phyloP scores from a whole-genome alignment of 1,140 invertebrate species.

The Luehdorfia chinensis region DNA sequence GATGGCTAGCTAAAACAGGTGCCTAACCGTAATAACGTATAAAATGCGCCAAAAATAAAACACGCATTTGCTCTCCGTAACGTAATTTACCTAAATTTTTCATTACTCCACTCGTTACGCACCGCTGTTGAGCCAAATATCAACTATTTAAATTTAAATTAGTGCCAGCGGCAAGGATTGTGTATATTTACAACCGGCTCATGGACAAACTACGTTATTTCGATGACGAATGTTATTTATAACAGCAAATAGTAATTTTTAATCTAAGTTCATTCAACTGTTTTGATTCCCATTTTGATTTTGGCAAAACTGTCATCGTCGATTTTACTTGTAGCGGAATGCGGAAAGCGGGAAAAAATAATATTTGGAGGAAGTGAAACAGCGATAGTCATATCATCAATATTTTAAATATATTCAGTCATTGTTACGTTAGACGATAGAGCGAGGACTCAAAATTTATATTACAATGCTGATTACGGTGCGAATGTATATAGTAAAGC shows the following conservation, averaged over 20 bases:
- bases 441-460: no score
- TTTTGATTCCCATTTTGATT: not conserved
- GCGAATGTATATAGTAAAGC: no score
- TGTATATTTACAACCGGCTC: conserved; percentile 25
- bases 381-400: no score
- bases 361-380: no score
- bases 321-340: no score
- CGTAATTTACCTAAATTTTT: conserved; percentile 7
- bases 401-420: no score
- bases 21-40: conserved; percentile 1
- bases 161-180: not conserved
- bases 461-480: no score
- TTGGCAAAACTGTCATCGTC: no score
- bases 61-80: not conserved
- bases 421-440: no score
- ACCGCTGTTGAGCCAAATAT: conserved; percentile 2
- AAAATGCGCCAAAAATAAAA: conserved; percentile 1
- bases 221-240: conserved; percentile 13
- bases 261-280: not conserved
- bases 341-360: no score
- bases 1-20: not conserved
- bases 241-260: not conserved
- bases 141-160: not conserved
- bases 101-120: not conserved
- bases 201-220: conserved; percentile 16